Conservation (phyloP, 2,888 invertebrate genomes). For the Xestoiulus laeticollis region DNA sequence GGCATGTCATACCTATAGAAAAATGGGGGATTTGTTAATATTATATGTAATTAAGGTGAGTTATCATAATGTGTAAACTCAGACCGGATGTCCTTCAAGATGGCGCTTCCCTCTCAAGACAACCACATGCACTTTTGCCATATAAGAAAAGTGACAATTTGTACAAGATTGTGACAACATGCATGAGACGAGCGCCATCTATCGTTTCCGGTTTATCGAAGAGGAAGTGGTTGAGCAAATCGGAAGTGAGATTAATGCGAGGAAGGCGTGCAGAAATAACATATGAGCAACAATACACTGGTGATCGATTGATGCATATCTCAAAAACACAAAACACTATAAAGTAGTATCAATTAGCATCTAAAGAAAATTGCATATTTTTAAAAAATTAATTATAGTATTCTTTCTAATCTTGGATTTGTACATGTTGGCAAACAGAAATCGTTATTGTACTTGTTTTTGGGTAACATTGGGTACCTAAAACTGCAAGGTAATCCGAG, state of each 20-base stretch:
- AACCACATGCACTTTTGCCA: not conserved
- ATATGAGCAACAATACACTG: not conserved
- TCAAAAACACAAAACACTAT: not conserved
- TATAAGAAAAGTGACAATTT: not conserved
- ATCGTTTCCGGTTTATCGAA: not conserved
- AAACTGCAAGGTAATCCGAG: no score
- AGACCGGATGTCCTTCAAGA: not conserved
- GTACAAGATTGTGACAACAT: not conserved
- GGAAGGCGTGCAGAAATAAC: slow-evolving; percentile 6
- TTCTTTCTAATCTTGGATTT: not conserved
- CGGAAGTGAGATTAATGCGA: slow-evolving; percentile 27
- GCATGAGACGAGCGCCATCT: not conserved
- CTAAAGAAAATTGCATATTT: slow-evolving; percentile 41
- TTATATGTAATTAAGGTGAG: not conserved
- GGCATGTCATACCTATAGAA: not conserved
- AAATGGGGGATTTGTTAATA: not conserved
- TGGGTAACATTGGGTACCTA: no score
- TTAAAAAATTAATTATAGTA: not conserved
- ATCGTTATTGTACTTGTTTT: not conserved
- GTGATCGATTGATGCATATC: not conserved
- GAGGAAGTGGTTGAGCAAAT: slow-evolving; percentile 42
- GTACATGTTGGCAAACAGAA: slow-evolving; percentile 13
- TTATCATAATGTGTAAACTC: not conserved
- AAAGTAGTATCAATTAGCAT: not conserved
- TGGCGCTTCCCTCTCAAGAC: not conserved